Percentiles rank a stretch among this genome's conserved stretches.
These are phyloP conservation scores for Cyprinus carpio DNA, from an alignment of 2,113 vertebrate genomes.

Conservation along the genomic window DNA sequence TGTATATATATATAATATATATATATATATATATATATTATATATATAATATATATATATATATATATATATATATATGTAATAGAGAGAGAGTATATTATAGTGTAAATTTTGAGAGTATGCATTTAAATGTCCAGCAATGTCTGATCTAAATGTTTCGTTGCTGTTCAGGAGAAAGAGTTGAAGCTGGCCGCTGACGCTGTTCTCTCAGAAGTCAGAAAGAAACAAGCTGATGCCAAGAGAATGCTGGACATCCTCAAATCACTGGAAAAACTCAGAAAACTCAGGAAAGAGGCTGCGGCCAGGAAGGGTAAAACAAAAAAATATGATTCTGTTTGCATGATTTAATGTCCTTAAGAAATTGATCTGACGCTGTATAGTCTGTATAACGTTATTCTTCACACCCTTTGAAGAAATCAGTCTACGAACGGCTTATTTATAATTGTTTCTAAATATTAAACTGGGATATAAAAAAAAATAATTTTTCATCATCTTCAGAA, in stretches of 20 bases:
- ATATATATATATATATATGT: no score
- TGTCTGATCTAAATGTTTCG: background rate
- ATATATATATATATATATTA: no score
- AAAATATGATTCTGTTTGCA: background rate
- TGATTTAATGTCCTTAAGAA: background rate
- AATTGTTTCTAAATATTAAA: background rate
- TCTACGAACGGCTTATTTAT: background rate
- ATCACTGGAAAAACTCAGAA: constrained; percentile 88
- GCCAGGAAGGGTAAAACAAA: constrained; percentile 83
- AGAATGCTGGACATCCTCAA: constrained; percentile 87
- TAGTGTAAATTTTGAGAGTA: background rate
- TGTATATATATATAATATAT: no score
- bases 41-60: no score
- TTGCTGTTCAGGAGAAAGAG: constrained; percentile 81
- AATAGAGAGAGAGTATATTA: background rate
- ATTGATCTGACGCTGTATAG: background rate
- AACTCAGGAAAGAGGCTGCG: constrained; percentile 91
- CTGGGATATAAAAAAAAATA: background rate
- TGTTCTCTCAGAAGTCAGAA: constrained; percentile 91
- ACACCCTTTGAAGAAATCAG: background rate
- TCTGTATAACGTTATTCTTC: background rate
- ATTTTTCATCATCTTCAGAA: background rate
- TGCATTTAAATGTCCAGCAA: background rate
- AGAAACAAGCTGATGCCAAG: constrained; percentile 91
- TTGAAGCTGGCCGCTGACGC: constrained; percentile 90